These are phyloP conservation scores for Verasper variegatus DNA, from an alignment of 2,113 vertebrate genomes.

Conservation along the genomic window DNA sequence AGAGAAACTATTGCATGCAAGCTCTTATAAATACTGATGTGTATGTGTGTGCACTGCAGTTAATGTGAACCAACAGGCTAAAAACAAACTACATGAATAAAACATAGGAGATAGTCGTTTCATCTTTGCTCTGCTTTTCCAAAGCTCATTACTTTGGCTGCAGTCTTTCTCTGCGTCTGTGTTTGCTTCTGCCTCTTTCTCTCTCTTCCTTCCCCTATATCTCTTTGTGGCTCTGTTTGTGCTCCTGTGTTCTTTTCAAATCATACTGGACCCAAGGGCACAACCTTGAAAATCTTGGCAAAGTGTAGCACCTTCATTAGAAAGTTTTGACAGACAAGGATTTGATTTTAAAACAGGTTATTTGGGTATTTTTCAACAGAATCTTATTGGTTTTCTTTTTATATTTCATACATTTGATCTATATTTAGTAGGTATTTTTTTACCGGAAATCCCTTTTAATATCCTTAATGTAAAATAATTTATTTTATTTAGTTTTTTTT, in stretches of 20 bases:
- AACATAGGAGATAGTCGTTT: slow-evolving; percentile 71
- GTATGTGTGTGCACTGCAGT: slow-evolving; percentile 52
- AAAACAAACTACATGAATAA: slow-evolving; percentile 80
- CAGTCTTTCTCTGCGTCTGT: slow-evolving; percentile 45
- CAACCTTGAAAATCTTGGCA: slow-evolving; percentile 59
- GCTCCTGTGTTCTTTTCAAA: slow-evolving; percentile 45
- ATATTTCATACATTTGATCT: not conserved
- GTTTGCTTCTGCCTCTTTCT: slow-evolving; percentile 37
- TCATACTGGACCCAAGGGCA: slow-evolving; percentile 56
- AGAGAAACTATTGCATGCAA: slow-evolving; percentile 19
- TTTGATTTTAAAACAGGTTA: slow-evolving; percentile 10
- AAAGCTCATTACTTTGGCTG: slow-evolving; percentile 72
- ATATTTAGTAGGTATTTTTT: not conserved
- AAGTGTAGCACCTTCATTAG: slow-evolving; percentile 38
- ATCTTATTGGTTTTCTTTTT: not conserved
- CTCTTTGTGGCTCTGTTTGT: slow-evolving; percentile 44
- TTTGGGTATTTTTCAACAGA: not conserved
- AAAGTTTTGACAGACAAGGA: slow-evolving; percentile 41
- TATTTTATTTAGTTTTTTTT: too few species aligned
- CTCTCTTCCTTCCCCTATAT: slow-evolving; percentile 29
- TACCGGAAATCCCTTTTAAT: not conserved
- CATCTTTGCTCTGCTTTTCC: slow-evolving; percentile 73
- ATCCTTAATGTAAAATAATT: not conserved
- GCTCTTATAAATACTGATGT: slow-evolving; percentile 52
- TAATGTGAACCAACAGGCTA: slow-evolving; percentile 66